phyloP scores from a whole-genome alignment of 2,113 vertebrate genomes.

The Platycercus adscitus region DNA sequence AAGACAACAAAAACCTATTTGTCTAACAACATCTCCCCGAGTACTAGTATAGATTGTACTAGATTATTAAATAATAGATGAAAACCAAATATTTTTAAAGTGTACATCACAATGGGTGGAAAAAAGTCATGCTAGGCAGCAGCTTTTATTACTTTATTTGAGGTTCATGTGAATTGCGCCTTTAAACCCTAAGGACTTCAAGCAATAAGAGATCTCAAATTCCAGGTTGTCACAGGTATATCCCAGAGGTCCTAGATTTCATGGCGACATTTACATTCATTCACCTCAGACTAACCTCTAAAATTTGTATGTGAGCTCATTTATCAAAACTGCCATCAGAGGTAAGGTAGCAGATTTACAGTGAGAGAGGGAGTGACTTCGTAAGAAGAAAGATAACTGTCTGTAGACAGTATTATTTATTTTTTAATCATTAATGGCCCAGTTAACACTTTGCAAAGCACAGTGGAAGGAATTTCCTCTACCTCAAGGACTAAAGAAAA shows the following conservation, averaged over 20 bases:
- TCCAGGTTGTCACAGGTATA: not conserved
- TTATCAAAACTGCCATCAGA: not conserved
- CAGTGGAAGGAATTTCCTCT: not conserved
- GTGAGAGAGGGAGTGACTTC: not conserved
- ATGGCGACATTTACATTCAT: not conserved
- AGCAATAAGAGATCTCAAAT: not conserved
- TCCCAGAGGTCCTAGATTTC: not conserved
- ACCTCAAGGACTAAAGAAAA: not conserved
- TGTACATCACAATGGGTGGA: constrained; percentile 28
- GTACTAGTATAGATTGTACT: constrained; percentile 47
- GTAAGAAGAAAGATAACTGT: not conserved
- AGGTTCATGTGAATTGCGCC: constrained; percentile 12
- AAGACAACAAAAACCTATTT: constrained; percentile 76
- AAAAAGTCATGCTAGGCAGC: not conserved
- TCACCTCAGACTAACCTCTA: constrained; percentile 14
- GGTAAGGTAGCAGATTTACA: not conserved
- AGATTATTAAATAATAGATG: constrained; percentile 69
- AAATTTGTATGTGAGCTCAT: not conserved
- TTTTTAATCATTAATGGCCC: constrained; percentile 16
- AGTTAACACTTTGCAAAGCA: not conserved
- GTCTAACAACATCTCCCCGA: constrained; percentile 65
- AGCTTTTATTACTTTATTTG: constrained; percentile 41
- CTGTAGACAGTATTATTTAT: constrained; percentile 21
- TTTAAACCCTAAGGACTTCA: constrained; percentile 20
- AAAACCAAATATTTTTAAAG: constrained; percentile 54